phyloP scores from a whole-genome alignment of 2,888 invertebrate genomes.

The Octonoba sinensis region DNA sequence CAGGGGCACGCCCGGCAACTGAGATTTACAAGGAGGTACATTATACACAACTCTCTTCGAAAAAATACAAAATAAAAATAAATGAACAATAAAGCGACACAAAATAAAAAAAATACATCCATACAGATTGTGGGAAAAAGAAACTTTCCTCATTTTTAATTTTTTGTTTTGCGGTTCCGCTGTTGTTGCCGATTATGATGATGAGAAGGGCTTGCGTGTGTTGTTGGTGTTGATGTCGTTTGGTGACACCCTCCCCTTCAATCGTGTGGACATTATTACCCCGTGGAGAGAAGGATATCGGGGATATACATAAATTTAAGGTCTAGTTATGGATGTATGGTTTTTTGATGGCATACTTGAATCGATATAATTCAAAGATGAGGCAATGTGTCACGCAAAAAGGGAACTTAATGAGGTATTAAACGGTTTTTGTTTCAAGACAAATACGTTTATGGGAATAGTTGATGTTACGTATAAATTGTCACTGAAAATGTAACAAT shows the following conservation, averaged over 20 bases:
- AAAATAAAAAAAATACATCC: not conserved
- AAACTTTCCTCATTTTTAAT: slow-evolving; percentile 16
- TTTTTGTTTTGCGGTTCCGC: slow-evolving; percentile 37
- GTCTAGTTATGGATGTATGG: too few species aligned
- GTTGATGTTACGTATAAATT: too few species aligned
- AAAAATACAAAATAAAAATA: slow-evolving; percentile 21
- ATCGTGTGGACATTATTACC: not conserved
- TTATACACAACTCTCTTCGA: not conserved
- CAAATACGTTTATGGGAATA: too few species aligned
- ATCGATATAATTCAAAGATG: too few species aligned
- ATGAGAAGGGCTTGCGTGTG: slow-evolving; percentile 50
- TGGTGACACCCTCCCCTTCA: slow-evolving; percentile 20
- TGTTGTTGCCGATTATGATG: slow-evolving; percentile 57
- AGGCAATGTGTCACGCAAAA: too few species aligned
- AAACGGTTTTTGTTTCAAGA: too few species aligned
- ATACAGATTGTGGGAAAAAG: too few species aligned
- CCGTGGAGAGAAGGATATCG: too few species aligned
- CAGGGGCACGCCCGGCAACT: slow-evolving; percentile 62
- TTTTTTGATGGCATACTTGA: too few species aligned
- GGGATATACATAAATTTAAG: too few species aligned
- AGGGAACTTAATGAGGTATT: too few species aligned
- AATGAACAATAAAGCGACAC: slow-evolving; percentile 27
- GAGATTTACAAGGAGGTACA: slow-evolving; percentile 32
- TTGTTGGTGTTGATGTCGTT: slow-evolving; percentile 62
- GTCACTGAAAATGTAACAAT: too few species aligned